Percentiles rank a stretch among this genome's conserved stretches.
phyloP scores from a whole-genome alignment of 2,113 vertebrate species.

The Stigmatopora nigra region DNA sequence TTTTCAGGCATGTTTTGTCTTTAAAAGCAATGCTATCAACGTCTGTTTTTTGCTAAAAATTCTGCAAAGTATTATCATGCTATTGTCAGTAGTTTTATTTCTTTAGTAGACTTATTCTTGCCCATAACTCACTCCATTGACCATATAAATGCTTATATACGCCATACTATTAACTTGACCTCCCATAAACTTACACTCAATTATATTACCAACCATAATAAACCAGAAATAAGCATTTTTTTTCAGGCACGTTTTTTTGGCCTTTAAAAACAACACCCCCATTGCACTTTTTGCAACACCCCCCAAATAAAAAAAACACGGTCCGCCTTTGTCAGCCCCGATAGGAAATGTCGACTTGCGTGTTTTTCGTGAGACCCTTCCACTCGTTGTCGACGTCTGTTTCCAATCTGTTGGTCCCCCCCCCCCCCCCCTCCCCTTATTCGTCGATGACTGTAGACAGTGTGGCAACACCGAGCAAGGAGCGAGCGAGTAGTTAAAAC shows the following conservation, averaged over 20 bases:
- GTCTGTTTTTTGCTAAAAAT: too few relatives aligned
- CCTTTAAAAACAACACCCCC: conserved; percentile 26
- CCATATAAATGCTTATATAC: not conserved
- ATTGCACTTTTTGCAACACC: conserved; percentile 26
- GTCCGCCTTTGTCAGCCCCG: conserved; percentile 22
- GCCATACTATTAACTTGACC: too few relatives aligned
- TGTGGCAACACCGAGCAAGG: conserved; percentile 51
- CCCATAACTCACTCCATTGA: too few relatives aligned
- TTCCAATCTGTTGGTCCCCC: conserved; percentile 50
- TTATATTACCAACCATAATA: too few relatives aligned
- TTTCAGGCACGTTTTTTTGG: conserved; percentile 5
- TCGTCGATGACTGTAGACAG: conserved; percentile 45
- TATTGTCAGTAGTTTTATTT: not conserved
- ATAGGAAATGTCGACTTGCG: conserved; percentile 43
- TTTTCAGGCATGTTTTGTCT: too few relatives aligned
- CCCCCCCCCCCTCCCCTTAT: conserved; percentile 26
- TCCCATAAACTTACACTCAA: too few relatives aligned
- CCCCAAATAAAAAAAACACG: conserved; percentile 29
- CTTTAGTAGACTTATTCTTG: not conserved
- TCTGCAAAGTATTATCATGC: too few relatives aligned
- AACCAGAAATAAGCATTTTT: not conserved
- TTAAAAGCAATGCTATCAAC: too few relatives aligned
- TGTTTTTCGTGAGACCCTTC: conserved; percentile 43
- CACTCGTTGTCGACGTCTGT: conserved; percentile 39
- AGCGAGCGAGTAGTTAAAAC: conserved; percentile 51